These are phyloP conservation scores for Lacerta agilis DNA, from an alignment of 2,797 vertebrate genomes.

Conservation along the genomic window DNA sequence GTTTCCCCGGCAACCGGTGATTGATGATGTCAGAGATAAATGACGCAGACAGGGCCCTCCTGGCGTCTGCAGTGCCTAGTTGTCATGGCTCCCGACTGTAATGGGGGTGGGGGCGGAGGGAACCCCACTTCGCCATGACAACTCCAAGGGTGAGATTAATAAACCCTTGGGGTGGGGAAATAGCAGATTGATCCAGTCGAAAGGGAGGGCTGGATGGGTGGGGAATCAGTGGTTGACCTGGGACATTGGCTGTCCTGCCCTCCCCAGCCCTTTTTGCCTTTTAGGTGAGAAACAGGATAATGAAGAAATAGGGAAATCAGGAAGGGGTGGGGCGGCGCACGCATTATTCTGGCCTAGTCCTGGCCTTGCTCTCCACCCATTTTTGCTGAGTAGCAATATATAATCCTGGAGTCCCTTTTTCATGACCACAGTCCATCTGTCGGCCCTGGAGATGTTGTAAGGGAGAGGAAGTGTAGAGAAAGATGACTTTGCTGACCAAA, in stretches of 20 bases:
- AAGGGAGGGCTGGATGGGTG: neutral
- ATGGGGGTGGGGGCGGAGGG: conserved; percentile 1
- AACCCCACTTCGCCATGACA: conserved; percentile 21
- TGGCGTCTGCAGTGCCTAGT: conserved; percentile 73
- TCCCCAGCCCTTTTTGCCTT: neutral
- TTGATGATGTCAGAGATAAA: conserved; percentile 84
- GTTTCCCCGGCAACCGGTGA: conserved; percentile 77
- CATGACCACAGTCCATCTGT: neutral
- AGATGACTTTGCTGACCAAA: neutral
- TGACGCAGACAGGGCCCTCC: conserved; percentile 77
- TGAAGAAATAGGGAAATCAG: neutral
- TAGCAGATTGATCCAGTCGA: neutral
- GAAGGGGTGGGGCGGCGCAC: neutral
- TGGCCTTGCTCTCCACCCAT: neutral
- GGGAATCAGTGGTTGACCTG: neutral
- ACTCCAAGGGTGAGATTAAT: conserved; percentile 12
- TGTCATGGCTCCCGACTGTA: conserved; percentile 75
- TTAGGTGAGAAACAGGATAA: neutral
- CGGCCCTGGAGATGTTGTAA: neutral
- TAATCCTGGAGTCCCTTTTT: neutral
- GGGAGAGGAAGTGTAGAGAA: neutral
- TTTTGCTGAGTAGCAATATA: neutral
- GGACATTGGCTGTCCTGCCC: neutral
- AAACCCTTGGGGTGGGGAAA: neutral
- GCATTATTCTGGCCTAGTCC: neutral